A percentile compares a stretch with the other conserved stretches of the same genome.
These are phyloP conservation scores for Heliconius ismenius DNA, from an alignment of 2,888 invertebrate genomes.

Conservation along the genomic window DNA sequence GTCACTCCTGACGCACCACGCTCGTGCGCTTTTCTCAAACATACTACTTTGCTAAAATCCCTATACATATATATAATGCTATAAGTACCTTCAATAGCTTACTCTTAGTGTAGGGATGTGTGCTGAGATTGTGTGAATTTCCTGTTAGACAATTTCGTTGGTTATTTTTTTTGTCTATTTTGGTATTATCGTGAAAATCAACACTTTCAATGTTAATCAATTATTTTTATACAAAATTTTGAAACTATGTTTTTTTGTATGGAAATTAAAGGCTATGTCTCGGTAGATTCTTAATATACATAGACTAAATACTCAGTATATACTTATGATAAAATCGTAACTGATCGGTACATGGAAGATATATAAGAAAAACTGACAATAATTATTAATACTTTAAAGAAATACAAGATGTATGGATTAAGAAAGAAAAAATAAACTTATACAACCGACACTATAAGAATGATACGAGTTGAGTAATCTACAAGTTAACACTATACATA, in stretches of 20 bases:
- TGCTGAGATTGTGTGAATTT: neutral
- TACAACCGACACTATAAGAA: neutral
- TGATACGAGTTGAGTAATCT: neutral
- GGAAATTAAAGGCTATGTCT: too few relatives aligned
- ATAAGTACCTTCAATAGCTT: neutral
- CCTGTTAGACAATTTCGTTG: neutral
- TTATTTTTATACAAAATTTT: too few relatives aligned
- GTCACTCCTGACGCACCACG: conserved; percentile 46
- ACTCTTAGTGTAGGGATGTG: neutral
- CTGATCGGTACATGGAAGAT: too few relatives aligned
- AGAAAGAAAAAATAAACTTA: too few relatives aligned
- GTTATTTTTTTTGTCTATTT: too few relatives aligned
- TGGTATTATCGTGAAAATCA: too few relatives aligned
- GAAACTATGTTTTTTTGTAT: too few relatives aligned
- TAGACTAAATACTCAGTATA: too few relatives aligned
- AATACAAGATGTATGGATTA: neutral
- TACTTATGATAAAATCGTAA: too few relatives aligned
- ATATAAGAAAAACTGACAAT: too few relatives aligned
- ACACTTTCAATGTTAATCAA: too few relatives aligned
- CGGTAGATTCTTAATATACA: too few relatives aligned
- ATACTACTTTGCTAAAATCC: conserved; percentile 27
- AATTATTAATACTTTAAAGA: neutral
- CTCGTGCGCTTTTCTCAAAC: conserved; percentile 39
- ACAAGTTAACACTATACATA: neutral
- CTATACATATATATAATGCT: neutral